A percentile compares a stretch with the other conserved stretches of the same genome.
Evolutionary conservation across 2,113 vertebrate genomes (phyloP).

Genomic region (Anthoscopus minutus): DNA sequence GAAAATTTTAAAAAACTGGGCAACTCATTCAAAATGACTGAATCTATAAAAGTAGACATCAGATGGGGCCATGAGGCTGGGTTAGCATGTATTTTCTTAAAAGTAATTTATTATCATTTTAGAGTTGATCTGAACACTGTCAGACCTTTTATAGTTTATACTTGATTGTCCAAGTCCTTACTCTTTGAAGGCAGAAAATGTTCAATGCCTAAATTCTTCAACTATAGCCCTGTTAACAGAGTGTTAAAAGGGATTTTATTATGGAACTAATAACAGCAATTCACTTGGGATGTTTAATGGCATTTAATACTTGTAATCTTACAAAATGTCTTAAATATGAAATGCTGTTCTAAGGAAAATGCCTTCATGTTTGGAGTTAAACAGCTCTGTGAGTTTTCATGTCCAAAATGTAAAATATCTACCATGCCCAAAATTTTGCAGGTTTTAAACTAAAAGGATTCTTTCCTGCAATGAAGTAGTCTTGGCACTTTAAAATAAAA

Average conservation of each 20-base stretch:
- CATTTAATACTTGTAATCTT: neutral
- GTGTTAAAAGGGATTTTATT: neutral
- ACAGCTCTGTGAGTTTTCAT: neutral
- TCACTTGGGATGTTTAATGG: neutral
- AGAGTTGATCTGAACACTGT: neutral
- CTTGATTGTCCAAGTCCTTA: neutral
- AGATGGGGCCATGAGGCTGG: neutral
- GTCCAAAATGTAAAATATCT: neutral
- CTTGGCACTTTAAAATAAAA: neutral
- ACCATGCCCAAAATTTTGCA: neutral
- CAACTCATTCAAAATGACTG: neutral
- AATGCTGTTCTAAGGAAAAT: neutral
- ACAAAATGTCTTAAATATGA: neutral
- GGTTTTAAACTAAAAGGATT: neutral
- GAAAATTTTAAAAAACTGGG: neutral
- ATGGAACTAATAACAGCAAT: neutral
- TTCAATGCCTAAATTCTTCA: neutral
- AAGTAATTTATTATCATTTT: neutral
- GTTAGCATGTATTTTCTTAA: neutral
- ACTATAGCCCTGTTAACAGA: neutral
- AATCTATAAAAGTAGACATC: neutral
- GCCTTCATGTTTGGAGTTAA: neutral
- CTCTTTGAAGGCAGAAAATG: neutral
- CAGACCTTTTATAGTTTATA: neutral
- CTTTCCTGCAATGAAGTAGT: neutral